Evolutionary conservation across 2,113 vertebrate species (phyloP).

Genomic region (Nycticryphes semicollaris): DNA sequence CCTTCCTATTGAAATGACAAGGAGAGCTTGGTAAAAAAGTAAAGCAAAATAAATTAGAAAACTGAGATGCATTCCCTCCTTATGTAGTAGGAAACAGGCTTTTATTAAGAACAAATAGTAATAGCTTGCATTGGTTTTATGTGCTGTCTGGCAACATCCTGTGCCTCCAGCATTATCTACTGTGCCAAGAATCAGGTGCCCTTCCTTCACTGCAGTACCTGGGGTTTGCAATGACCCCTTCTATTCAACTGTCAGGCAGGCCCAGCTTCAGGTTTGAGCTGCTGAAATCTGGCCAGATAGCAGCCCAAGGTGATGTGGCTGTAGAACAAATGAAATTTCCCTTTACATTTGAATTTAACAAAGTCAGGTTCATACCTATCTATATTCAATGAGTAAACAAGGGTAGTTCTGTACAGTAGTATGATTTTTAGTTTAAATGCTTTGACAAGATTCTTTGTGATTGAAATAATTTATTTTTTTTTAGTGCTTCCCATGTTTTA

Average conservation of each 20-base stretch:
- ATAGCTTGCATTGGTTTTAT: not conserved
- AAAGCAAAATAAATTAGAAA: not conserved
- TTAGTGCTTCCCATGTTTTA: not conserved
- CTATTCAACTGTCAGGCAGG: not conserved
- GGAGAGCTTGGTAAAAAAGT: not conserved
- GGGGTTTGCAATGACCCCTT: not conserved
- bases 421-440: not conserved
- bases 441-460: not conserved
- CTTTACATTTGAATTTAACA: not conserved
- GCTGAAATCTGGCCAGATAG: not conserved
- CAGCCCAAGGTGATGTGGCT: not conserved
- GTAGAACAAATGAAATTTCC: not conserved
- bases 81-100: not conserved
- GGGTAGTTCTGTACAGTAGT: not conserved
- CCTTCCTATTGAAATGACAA: not conserved
- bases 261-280: not conserved
- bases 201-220: not conserved
- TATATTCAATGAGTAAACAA: not conserved
- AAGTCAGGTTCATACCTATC: not conserved
- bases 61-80: not conserved
- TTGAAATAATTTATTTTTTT: not conserved
- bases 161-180: rapidly evolving
- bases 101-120: not conserved
- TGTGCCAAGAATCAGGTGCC: not conserved
- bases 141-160: not conserved